Base-by-base conservation (phyloP, 2,888 invertebrate genomes). In the Lithophane ornitopus region DNA sequence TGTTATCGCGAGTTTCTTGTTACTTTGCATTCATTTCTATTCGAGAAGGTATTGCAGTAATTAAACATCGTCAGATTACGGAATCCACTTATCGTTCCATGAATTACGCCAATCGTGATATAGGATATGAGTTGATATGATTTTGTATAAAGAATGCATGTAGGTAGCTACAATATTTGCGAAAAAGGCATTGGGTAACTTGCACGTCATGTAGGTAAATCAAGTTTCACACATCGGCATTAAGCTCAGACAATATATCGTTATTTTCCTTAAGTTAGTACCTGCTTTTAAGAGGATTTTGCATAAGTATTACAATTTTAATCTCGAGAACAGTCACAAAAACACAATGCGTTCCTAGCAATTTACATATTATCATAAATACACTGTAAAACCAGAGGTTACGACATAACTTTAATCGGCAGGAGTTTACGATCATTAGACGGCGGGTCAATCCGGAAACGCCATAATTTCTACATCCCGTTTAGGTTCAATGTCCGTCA, bases 1-100 rank as follows among this genome's bases (percentile, higher is more conserved):
- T 94, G 93, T 93, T 94, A 95, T 95, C 95, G 93, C 91, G 88
- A 93, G 96, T 94, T 95, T 96, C 96, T 95, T 94, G 92, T 96
- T 96, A 94, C 96, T 92, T 93, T 94, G 93, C 93, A 93, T 93
- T 93, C 93, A 94, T 93, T 94, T 93, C 90, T 92, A 90, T 91
- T 89, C 88, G 92, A 92, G 91, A 91, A 91, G 89, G 90, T 91
- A 92, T 89, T 91, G 89, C 89, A 91, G 89, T 91, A 90, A 91
- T 91, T 92, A 93, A 91, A 89, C 92, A 91, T 94, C 91, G 85
- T 95, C 95, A 88, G 93, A 94, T 95, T 95, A 95, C 95, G 89
- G 91, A 91, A 89, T 92, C 89, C 88, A 90, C 88, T 89, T 91
- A 92, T 91, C 91, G 87, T 93, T 93, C 93, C 89, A 87, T 88